Evolutionary conservation across 2,888 invertebrate genomes (phyloP).

Genomic region (Prosapia bicincta): DNA sequence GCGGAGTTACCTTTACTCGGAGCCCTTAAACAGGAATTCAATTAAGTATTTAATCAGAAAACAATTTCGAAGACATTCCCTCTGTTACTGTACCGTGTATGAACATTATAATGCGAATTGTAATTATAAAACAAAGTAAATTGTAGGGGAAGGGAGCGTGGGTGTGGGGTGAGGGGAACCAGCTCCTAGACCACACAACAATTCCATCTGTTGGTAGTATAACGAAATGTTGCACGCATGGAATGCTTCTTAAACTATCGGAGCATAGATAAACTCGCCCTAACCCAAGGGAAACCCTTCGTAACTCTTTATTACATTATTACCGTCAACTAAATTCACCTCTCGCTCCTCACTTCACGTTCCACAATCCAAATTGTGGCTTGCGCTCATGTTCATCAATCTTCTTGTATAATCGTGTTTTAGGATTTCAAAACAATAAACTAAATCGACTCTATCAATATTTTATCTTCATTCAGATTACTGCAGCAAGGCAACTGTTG

Average conservation of each 20-base stretch:
- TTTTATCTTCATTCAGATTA: no score
- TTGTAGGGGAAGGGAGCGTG: neutral
- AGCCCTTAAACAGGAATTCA: slow-evolving; percentile 28
- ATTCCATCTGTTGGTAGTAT: slow-evolving; percentile 29
- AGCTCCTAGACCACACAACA: slow-evolving; percentile 27
- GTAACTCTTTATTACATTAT: slow-evolving; percentile 28
- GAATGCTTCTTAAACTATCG: slow-evolving; percentile 32
- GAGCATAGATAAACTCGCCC: slow-evolving; percentile 31
- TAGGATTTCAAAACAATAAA: no score
- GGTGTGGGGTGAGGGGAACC: neutral
- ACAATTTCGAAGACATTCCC: slow-evolving; percentile 35
- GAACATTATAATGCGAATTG: slow-evolving; percentile 29
- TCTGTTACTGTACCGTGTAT: slow-evolving; percentile 16
- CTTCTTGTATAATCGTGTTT: no score
- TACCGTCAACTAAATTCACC: slow-evolving; percentile 29
- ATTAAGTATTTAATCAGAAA: slow-evolving; percentile 38
- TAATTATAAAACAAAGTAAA: slow-evolving; percentile 31
- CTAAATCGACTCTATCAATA: no score
- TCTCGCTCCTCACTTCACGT: neutral
- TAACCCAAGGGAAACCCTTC: slow-evolving; percentile 12
- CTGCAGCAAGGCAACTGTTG: no score
- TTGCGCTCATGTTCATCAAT: no score
- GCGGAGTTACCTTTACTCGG: neutral
- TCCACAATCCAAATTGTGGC: neutral
- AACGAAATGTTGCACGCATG: slow-evolving; percentile 31